phyloP scores from a whole-genome alignment of 2,797 vertebrate species.

The Eulemur rubriventer region DNA sequence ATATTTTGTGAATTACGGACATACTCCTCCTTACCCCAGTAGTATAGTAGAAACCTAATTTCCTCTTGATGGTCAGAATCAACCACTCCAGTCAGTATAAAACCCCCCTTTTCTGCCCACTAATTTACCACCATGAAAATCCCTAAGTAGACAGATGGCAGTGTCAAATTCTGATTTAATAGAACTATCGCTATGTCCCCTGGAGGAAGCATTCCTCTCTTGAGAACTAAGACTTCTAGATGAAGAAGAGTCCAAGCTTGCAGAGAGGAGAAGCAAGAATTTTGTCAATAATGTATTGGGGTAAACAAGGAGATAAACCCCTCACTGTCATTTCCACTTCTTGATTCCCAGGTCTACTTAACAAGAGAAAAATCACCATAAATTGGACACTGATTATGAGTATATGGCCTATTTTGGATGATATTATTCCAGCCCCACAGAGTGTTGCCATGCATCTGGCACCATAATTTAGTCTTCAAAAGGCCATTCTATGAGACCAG shows the following conservation, averaged over 20 bases:
- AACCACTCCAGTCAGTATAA: not conserved
- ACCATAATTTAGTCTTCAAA: not conserved
- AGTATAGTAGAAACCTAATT: not conserved
- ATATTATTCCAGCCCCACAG: not conserved
- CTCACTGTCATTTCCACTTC: not conserved
- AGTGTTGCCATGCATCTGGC: not conserved
- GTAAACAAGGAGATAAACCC: not conserved
- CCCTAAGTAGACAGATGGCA: not conserved
- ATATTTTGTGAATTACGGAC: not conserved
- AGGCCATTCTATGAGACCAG: not conserved
- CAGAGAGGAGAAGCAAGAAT: not conserved
- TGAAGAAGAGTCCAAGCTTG: not conserved
- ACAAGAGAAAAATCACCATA: not conserved
- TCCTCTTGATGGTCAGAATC: not conserved
- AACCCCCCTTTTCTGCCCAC: not conserved
- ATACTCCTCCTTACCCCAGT: not conserved
- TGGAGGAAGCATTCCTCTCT: not conserved
- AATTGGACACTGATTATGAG: not conserved
- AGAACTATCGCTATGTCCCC: not conserved
- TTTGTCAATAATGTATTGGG: not conserved
- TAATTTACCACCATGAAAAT: not conserved
- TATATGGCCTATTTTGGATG: not conserved
- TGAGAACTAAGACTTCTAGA: not conserved
- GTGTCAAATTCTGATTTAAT: not conserved
- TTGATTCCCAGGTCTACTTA: not conserved